phyloP scores from a whole-genome alignment of 1,140 invertebrate genomes.

The Bombus impatiens region DNA sequence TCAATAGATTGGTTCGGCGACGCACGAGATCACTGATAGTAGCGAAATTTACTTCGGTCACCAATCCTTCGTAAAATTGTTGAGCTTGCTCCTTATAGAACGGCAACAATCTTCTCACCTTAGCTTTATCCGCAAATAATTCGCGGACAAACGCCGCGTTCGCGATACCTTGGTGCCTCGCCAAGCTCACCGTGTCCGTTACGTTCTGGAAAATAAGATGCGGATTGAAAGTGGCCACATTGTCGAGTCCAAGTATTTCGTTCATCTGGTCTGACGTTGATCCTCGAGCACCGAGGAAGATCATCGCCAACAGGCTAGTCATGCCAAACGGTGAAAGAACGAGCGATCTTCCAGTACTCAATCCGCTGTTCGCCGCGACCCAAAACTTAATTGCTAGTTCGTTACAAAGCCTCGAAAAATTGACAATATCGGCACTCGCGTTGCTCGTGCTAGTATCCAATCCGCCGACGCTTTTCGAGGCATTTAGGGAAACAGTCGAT shows the following conservation, averaged over 20 bases:
- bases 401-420: constrained; percentile 90
- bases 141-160: constrained; percentile 90
- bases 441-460: constrained; percentile 88
- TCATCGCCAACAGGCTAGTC: constrained; percentile 92
- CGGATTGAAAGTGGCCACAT: constrained; percentile 94
- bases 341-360: constrained; percentile 89
- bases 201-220: constrained; percentile 93
- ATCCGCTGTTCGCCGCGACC: constrained; percentile 86
- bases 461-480: constrained; percentile 79
- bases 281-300: constrained; percentile 92
- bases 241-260: constrained; percentile 91
- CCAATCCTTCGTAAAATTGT: constrained; percentile 92
- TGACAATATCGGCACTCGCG: constrained; percentile 87
- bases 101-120: constrained; percentile 88
- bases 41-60: constrained; percentile 92
- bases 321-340: constrained; percentile 93
- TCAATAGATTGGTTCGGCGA: constrained; percentile 89
- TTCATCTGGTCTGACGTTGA: constrained; percentile 95
- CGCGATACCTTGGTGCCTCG: constrained; percentile 86
- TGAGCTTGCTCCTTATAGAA: constrained; percentile 93
- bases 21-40: constrained; percentile 89
- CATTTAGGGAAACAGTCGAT: neutral
- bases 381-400: constrained; percentile 92
- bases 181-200: constrained; percentile 86
- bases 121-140: constrained; percentile 89